Conservation (phyloP, 2,797 vertebrate species). For the Gobionotothen gibberifrons region DNA sequence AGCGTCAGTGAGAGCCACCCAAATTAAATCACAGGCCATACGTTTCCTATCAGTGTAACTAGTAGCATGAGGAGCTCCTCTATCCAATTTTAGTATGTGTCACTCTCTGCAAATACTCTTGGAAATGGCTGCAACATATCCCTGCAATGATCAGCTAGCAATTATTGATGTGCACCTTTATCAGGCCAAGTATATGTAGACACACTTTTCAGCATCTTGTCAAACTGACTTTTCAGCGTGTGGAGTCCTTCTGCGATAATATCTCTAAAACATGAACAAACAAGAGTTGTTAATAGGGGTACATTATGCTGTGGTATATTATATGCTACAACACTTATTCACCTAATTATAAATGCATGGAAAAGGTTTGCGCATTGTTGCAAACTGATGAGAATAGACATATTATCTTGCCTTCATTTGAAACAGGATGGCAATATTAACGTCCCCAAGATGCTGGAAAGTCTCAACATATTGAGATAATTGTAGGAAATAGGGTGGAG, state of each 20-base stretch:
- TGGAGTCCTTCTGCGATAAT: not conserved
- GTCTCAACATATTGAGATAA: constrained; percentile 39
- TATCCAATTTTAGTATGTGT: not conserved
- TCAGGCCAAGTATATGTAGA: not conserved
- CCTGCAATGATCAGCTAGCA: not conserved
- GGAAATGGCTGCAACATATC: not conserved
- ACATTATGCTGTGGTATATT: not conserved
- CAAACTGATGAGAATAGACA: constrained; percentile 1
- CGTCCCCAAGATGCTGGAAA: constrained; percentile 11
- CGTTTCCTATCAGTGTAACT: constrained; percentile 34
- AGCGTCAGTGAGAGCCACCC: constrained; percentile 28
- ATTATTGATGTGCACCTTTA: not conserved
- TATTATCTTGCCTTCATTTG: not conserved
- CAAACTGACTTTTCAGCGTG: not conserved
- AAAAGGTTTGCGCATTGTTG: not conserved
- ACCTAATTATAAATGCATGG: not conserved
- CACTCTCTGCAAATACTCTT: not conserved
- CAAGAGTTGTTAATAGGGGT: not conserved
- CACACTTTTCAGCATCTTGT: not conserved
- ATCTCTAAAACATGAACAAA: not conserved
- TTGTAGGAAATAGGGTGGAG: constrained; percentile 39
- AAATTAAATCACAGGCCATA: constrained; percentile 47
- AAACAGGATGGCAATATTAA: constrained; percentile 29
- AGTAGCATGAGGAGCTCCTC: constrained; percentile 15
- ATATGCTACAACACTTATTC: not conserved